Evolutionary conservation across 2,888 invertebrate species (phyloP).

Genomic region (Bruchidius siliquastri): DNA sequence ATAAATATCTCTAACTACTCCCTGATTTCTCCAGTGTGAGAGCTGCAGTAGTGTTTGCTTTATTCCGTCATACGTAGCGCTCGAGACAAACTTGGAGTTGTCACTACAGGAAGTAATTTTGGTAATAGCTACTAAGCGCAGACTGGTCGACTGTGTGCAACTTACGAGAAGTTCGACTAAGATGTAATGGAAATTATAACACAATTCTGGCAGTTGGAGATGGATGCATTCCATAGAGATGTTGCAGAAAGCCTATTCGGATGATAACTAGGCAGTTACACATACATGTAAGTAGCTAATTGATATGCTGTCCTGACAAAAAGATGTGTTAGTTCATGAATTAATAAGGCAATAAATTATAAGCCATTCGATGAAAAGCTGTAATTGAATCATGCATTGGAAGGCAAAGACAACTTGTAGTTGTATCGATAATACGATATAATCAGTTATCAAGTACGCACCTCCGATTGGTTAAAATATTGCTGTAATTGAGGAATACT

Average conservation of each 20-base stretch:
- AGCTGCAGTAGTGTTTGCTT: background rate
- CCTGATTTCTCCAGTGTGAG: background rate
- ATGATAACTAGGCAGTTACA: background rate
- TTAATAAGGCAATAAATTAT: too few relatives aligned
- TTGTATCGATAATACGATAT: too few relatives aligned
- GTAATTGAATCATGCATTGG: too few relatives aligned
- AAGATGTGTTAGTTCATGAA: too few relatives aligned
- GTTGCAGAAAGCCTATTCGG: background rate
- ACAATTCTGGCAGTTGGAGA: background rate
- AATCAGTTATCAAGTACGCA: too few relatives aligned
- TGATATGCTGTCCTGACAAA: too few relatives aligned
- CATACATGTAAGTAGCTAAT: too few relatives aligned
- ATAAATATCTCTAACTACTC: background rate
- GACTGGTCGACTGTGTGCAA: background rate
- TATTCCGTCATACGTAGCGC: background rate
- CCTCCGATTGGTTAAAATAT: too few relatives aligned
- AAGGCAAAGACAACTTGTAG: too few relatives aligned
- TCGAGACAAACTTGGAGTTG: background rate
- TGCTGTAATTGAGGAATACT: too few relatives aligned
- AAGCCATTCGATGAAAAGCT: too few relatives aligned
- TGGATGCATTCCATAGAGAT: background rate
- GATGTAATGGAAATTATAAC: background rate
- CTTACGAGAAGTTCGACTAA: background rate
- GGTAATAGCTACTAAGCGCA: background rate
- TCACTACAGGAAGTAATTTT: background rate